Evolutionary conservation across 1,140 invertebrate genomes (phyloP).

Genomic region (Cotesia chilonis): DNA sequence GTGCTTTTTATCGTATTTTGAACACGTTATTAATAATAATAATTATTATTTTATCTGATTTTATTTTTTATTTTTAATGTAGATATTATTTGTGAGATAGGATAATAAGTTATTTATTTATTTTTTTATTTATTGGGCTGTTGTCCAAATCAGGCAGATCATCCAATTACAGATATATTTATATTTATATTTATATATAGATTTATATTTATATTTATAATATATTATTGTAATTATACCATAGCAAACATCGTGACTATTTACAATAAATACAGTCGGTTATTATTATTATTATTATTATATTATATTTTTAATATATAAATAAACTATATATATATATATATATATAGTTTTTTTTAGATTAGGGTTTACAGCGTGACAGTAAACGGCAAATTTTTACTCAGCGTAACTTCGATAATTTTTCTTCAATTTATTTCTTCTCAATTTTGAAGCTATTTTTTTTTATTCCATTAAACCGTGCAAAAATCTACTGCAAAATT

Average conservation of each 20-base stretch:
- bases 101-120: conserved; percentile 30
- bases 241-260: conserved; percentile 65
- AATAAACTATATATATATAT: conserved; percentile 64
- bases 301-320: conserved; percentile 51
- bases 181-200: no score
- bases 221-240: conserved; percentile 42
- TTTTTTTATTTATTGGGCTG: conserved; percentile 27
- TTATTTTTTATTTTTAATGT: conserved; percentile 17
- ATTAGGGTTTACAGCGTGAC: no score
- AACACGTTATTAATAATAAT: conserved; percentile 14
- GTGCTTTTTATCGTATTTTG: conserved; percentile 13
- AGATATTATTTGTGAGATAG: conserved; percentile 17
- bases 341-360: conserved; percentile 32
- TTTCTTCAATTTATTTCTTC: no score
- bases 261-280: conserved; percentile 64
- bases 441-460: no score
- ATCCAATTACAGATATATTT: conserved; percentile 62
- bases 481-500: no score
- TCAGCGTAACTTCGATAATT: no score
- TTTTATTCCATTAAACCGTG: no score
- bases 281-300: conserved; percentile 44
- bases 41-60: conserved; percentile 7
- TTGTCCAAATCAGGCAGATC: conserved; percentile 44
- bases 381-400: no score
- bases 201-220: no score